These are phyloP conservation scores for Lepidothrix coronata DNA, from an alignment of 2,113 vertebrate genomes.

Conservation along the genomic window DNA sequence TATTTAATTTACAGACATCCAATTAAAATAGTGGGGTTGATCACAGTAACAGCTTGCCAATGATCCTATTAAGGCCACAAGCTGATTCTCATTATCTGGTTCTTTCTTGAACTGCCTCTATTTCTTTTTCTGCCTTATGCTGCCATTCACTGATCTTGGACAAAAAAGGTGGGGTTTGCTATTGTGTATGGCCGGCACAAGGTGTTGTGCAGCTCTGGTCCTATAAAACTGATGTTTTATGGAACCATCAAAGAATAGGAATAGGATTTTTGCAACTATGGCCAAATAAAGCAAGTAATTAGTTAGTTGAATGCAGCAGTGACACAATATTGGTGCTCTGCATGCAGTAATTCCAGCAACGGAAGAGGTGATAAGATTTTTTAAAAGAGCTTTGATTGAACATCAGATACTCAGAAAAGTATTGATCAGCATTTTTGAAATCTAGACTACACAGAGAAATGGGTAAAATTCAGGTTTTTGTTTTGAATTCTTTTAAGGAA, in stretches of 20 bases:
- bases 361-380: background rate
- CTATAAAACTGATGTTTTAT: background rate
- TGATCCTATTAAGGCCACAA: background rate
- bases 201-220: background rate
- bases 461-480: background rate
- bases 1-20: background rate
- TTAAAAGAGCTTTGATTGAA: background rate
- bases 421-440: background rate
- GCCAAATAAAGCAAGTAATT: background rate
- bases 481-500: fast-evolving
- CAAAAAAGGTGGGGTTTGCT: background rate
- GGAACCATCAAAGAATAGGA: background rate
- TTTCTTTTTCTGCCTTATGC: background rate
- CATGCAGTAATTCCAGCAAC: background rate
- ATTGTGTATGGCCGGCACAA: background rate
- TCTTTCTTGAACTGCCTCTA: background rate
- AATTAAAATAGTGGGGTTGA: background rate
- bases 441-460: background rate
- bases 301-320: background rate
- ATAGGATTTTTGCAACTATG: background rate
- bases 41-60: background rate
- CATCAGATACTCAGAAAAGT: background rate
- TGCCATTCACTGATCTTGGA: background rate
- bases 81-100: background rate
- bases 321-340: background rate